Conservation (phyloP, 2,888 invertebrate species). For the Geophilus truncorum region DNA sequence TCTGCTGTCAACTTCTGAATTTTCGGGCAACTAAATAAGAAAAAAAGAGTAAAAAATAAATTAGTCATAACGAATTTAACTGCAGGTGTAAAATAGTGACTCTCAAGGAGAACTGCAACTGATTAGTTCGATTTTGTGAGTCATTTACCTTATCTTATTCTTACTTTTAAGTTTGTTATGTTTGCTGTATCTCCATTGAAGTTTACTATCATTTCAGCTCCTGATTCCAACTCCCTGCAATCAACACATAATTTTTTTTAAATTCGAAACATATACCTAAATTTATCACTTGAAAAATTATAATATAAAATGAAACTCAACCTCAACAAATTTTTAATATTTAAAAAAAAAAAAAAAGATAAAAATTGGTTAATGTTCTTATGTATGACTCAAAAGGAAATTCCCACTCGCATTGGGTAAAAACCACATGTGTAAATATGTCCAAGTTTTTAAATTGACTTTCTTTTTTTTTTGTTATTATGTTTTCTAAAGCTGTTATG, state of each 20-base stretch:
- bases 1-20: slow-evolving; percentile 44
- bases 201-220: background rate
- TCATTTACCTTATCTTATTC: background rate
- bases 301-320: too few species aligned
- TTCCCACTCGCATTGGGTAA: background rate
- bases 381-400: slow-evolving; percentile 15
- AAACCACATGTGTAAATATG: background rate
- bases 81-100: background rate
- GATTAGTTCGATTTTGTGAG: background rate
- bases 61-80: background rate
- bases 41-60: background rate
- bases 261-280: too few species aligned
- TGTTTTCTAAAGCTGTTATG: background rate
- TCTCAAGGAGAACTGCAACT: background rate
- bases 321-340: too few species aligned
- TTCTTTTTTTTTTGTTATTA: background rate
- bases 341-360: background rate
- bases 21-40: slow-evolving; percentile 32
- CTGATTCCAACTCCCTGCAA: background rate
- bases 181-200: background rate
- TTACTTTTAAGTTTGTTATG: slow-evolving; percentile 2
- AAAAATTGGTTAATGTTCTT: too few species aligned
- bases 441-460: background rate
- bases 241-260: background rate
- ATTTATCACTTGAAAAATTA: too few species aligned